Base-by-base conservation (phyloP, 2,113 vertebrate species). In the Micromys minutus region DNA sequence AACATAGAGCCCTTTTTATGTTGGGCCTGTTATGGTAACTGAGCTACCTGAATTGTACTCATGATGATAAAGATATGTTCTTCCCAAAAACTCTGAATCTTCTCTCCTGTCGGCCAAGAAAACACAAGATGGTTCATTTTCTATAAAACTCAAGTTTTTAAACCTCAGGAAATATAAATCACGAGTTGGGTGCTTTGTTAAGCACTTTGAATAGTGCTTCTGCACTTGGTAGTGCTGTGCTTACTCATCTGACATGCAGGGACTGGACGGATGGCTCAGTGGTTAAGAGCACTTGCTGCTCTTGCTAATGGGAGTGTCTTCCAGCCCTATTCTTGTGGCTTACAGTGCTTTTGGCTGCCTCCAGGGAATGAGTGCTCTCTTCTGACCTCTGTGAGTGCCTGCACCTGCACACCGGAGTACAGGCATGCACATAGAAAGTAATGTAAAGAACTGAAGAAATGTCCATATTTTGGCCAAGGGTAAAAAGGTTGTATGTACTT, bases 121-220 rank as follows among this genome's bases (percentile, higher is more conserved):
- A 47, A 47, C 9, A 80, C 36, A 80, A 13, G 13, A 29, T 39
- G 80, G 22, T 80, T 96, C 83, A 77, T 75, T 94, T 96, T 71
- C 55, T 92, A 13, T 91, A 55, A 91, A 61, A 85, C 65, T 88
- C 26, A 86, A 87, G 42, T 92, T 94, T 90, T 94, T 59, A 95
- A 93, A 86, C 90, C 31, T 59, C 17, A 83, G 26, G 31, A 50
- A 91, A 36, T 94, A 80, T 88, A 88, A 92, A 55, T 95, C 71
- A 85, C 91, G 76, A 86, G 22, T 89, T 12, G 26, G 26, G n/a
- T 94, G 10, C 87, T 94, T 92, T 45, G 42, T 94, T 92, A 89
- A 93, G 81, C 8, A 88, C 65, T 93, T 92, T 92, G 50, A 94
- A 77, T 90, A 61, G 79, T 81, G 74, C 39, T 61, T 95, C 81